phyloP scores from a whole-genome alignment of 1,140 invertebrate genomes.

The Diorhabda sublineata region DNA sequence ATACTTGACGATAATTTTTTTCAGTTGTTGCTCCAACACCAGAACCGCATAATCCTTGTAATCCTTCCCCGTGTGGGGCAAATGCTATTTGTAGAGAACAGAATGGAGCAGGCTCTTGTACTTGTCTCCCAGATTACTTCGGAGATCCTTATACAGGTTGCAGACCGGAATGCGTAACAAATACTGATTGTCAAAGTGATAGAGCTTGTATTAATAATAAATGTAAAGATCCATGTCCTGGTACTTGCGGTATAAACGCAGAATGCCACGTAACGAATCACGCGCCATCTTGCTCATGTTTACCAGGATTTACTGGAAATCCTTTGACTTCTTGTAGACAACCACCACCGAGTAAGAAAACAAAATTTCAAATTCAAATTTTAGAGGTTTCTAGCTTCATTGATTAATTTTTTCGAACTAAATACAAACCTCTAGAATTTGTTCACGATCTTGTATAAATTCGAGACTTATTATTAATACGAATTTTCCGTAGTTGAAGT shows the following conservation, averaged over 20 bases:
- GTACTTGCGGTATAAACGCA: conserved; percentile 69
- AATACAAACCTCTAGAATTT: too few species aligned
- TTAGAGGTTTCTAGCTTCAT: too few species aligned
- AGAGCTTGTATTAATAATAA: conserved; percentile 65
- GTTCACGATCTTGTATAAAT: too few species aligned
- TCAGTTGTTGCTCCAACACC: conserved; percentile 38
- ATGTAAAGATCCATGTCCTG: conserved; percentile 68
- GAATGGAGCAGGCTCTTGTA: conserved; percentile 69
- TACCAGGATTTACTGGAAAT: conserved; percentile 66
- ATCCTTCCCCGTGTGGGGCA: conserved; percentile 72
- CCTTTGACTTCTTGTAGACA: conserved; percentile 61
- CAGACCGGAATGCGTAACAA: conserved; percentile 67
- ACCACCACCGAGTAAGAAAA: conserved; percentile 33
- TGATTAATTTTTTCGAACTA: too few species aligned
- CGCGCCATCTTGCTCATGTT: conserved; percentile 69
- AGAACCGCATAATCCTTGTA: conserved; percentile 55
- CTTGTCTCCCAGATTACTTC: conserved; percentile 66
- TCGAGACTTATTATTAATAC: conserved; percentile 6
- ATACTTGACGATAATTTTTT: conserved; percentile 20
- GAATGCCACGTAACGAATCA: conserved; percentile 71
- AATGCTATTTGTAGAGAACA: conserved; percentile 76
- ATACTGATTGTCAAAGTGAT: conserved; percentile 64
- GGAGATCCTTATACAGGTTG: conserved; percentile 72
- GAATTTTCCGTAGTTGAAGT: conserved; percentile 40
- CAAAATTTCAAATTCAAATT: background rate